A percentile compares a stretch with the other conserved stretches of the same genome.
Evolutionary conservation across 2,113 vertebrate genomes (phyloP).

Genomic region (Kryptolebias marmoratus): DNA sequence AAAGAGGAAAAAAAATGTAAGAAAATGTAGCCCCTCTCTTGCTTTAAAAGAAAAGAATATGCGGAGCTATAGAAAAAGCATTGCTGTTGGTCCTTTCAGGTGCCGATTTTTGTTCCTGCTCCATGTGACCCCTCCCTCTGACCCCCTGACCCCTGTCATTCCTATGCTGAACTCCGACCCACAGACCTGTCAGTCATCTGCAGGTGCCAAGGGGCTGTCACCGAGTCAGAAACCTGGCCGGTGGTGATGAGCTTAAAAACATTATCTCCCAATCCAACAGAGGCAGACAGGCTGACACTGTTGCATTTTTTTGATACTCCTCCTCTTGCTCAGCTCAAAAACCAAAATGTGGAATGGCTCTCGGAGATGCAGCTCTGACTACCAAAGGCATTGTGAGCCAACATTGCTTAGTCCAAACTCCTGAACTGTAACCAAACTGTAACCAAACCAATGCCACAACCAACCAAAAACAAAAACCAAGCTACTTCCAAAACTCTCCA

Average conservation of each 20-base stretch:
- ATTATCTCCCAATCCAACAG: constrained; percentile 46
- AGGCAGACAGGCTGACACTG: constrained; percentile 56
- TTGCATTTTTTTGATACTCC: constrained; percentile 68
- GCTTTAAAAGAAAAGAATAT: constrained; percentile 76
- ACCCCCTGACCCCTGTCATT: constrained; percentile 70
- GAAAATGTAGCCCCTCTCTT: constrained; percentile 84
- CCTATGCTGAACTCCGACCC: constrained; percentile 76
- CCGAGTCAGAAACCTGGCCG: constrained; percentile 52
- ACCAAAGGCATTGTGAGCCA: constrained; percentile 77
- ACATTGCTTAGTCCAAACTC: constrained; percentile 70
- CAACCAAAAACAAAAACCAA: constrained; percentile 67
- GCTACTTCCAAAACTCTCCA: constrained; percentile 78
- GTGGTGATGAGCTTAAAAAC: constrained; percentile 51
- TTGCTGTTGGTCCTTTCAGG: constrained; percentile 78
- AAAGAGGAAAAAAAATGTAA: constrained; percentile 71
- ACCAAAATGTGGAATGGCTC: constrained; percentile 72
- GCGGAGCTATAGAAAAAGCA: constrained; percentile 73
- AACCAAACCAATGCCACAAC: constrained; percentile 79
- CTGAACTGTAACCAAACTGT: constrained; percentile 77
- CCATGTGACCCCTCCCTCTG: constrained; percentile 71
- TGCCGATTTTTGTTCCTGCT: constrained; percentile 81
- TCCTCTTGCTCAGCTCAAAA: constrained; percentile 58
- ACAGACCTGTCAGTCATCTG: constrained; percentile 76
- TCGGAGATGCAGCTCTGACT: constrained; percentile 76
- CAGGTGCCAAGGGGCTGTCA: constrained; percentile 52